Evolutionary conservation across 2,113 vertebrate species (phyloP).

Genomic region (Myocastor coypus): DNA sequence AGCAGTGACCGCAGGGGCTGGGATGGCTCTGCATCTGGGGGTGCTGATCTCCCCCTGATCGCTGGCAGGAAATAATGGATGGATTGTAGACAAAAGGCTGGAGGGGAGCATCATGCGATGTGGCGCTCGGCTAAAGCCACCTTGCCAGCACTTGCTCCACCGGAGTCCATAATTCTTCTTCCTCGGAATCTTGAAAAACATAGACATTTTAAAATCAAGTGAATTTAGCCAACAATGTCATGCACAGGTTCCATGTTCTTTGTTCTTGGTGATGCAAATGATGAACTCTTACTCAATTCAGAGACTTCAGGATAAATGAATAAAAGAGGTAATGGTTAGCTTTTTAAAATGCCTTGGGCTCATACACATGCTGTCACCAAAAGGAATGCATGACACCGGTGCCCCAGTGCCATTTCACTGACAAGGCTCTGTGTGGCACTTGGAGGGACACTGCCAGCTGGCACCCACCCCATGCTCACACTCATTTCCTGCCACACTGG

Average conservation of each 20-base stretch:
- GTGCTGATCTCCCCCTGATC: not conserved
- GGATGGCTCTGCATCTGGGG: rapidly evolving
- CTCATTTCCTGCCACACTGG: not conserved
- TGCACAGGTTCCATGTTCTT: not conserved
- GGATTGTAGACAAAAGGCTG: rapidly evolving
- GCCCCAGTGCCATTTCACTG: not conserved
- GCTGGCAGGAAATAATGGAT: rapidly evolving
- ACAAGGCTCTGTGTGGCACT: not conserved
- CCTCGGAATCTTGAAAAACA: not conserved
- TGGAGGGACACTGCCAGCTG: not conserved
- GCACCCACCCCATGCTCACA: rapidly evolving
- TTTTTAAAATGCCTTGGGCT: not conserved
- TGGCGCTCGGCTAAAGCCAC: not conserved
- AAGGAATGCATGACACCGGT: not conserved
- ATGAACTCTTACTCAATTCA: not conserved
- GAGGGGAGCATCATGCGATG: rapidly evolving
- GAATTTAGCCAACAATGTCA: not conserved
- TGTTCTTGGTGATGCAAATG: not conserved
- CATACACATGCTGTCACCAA: not conserved
- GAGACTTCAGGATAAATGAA: not conserved
- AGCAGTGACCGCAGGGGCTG: rapidly evolving
- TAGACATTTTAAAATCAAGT: not conserved
- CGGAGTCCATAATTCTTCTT: not conserved
- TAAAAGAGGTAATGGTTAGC: not conserved
- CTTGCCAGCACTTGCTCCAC: rapidly evolving